Conservation (phyloP, 64 coral and sea anemone species). For the Porites lutea region DNA sequence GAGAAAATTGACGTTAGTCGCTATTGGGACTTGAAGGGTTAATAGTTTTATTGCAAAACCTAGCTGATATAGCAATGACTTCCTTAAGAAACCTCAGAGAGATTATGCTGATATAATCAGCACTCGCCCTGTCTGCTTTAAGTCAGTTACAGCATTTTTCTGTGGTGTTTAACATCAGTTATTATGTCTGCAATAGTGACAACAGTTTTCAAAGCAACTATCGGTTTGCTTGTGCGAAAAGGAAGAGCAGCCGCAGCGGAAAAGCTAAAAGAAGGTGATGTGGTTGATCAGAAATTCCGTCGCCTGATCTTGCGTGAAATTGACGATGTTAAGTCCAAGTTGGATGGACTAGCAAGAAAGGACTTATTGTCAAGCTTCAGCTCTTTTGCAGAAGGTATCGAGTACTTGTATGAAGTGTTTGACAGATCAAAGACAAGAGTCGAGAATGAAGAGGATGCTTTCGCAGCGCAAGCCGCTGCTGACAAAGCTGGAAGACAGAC, state of each 20-base stretch:
- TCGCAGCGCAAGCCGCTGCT: no score
- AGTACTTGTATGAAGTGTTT: background rate
- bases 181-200: constrained; percentile 39
- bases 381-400: constrained; percentile 1
- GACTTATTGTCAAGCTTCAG: constrained; percentile 24
- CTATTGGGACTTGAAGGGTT: no score
- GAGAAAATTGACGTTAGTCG: no score
- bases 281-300: constrained; percentile 10
- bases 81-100: no score
- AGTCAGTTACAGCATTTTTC: no score
- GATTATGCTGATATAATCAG: no score
- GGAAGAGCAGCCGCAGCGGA: background rate
- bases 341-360: constrained; percentile 27
- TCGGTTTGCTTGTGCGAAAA: constrained; percentile 17
- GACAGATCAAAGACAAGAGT: no score
- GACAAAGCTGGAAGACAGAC: background rate
- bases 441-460: no score
- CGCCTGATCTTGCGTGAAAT: constrained; percentile 11
- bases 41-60: no score
- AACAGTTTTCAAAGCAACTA: constrained; percentile 21
- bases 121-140: no score
- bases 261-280: background rate
- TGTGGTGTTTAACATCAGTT: background rate
- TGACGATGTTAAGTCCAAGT: constrained; percentile 39
- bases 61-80: no score